phyloP scores from a whole-genome alignment of 2,888 invertebrate species.

The Scaptomyza parva region DNA sequence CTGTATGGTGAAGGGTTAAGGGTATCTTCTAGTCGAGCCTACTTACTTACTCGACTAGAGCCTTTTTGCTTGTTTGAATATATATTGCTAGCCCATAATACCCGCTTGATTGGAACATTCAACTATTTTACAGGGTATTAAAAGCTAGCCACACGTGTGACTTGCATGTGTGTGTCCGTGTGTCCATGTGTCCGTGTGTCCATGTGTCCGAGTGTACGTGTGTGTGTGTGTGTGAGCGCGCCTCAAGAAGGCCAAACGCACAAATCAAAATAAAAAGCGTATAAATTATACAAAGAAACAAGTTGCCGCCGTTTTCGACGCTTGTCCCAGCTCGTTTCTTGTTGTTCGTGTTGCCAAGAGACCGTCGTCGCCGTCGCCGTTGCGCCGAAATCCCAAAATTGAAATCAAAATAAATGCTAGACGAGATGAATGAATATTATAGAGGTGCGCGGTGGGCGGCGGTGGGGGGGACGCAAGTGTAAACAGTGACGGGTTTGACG shows the following conservation, averaged over 20 bases:
- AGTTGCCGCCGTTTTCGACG: constrained; percentile 56
- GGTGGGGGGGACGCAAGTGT: not conserved
- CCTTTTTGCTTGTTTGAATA: too few relatives aligned
- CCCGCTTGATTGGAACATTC: not conserved
- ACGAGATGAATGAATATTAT: constrained; percentile 43
- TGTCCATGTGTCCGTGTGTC: constrained; percentile 4
- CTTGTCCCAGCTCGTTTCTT: constrained; percentile 35
- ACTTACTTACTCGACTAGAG: too few relatives aligned
- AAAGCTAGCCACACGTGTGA: constrained; percentile 45
- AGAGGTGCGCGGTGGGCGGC: not conserved
- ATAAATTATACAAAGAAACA: constrained; percentile 73
- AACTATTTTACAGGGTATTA: constrained; percentile 38
- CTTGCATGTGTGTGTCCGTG: constrained; percentile 9
- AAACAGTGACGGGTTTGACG: not conserved
- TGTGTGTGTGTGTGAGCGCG: constrained; percentile 14
- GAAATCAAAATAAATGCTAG: constrained; percentile 65
- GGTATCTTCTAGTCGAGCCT: too few relatives aligned
- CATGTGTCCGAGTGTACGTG: constrained; percentile 5
- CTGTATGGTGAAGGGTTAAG: too few relatives aligned
- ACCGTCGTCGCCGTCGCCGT: constrained; percentile 16
- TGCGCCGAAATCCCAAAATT: constrained; percentile 47
- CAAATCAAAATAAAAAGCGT: constrained; percentile 74
- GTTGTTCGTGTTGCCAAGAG: too few relatives aligned
- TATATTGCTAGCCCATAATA: too few relatives aligned
- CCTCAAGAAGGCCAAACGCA: constrained; percentile 57